Conservation (phyloP, 2,888 invertebrate species). For the Lasioglossum malachurum region DNA sequence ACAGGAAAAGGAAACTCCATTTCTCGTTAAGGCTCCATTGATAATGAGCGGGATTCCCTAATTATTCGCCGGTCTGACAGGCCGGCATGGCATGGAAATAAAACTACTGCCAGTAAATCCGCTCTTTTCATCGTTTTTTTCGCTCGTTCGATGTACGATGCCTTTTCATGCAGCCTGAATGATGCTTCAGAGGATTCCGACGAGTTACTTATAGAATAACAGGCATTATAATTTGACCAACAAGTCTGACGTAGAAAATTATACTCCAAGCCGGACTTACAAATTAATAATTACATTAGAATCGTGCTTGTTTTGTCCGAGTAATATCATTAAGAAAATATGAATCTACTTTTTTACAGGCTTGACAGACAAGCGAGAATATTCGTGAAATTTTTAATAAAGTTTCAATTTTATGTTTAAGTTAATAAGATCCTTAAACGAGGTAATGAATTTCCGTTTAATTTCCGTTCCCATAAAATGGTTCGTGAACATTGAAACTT, state of each 20-base stretch:
- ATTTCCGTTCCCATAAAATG: background rate
- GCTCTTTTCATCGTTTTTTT: conserved; percentile 25
- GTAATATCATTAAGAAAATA: background rate
- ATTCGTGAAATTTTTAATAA: background rate
- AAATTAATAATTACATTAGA: background rate
- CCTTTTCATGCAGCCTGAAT: conserved; percentile 46
- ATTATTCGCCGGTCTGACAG: conserved; percentile 69
- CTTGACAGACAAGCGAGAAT: background rate
- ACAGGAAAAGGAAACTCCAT: conserved; percentile 76
- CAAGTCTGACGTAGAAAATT: background rate
- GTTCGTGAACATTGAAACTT: background rate
- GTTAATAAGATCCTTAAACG: background rate
- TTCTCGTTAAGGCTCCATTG: conserved; percentile 73
- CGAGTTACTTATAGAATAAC: conserved; percentile 25
- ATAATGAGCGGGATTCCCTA: conserved; percentile 74
- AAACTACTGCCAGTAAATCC: conserved; percentile 52
- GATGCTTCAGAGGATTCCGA: conserved; percentile 14
- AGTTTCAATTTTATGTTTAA: background rate
- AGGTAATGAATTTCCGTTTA: conserved; percentile 8
- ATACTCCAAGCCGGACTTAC: background rate
- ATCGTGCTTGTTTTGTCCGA: background rate
- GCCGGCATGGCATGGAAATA: conserved; percentile 40
- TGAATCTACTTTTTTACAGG: background rate
- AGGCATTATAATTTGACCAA: conserved; percentile 1
- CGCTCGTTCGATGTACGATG: conserved; percentile 34